phyloP scores from a whole-genome alignment of 1,140 invertebrate genomes.

The Thaumetopoea pityocampa region DNA sequence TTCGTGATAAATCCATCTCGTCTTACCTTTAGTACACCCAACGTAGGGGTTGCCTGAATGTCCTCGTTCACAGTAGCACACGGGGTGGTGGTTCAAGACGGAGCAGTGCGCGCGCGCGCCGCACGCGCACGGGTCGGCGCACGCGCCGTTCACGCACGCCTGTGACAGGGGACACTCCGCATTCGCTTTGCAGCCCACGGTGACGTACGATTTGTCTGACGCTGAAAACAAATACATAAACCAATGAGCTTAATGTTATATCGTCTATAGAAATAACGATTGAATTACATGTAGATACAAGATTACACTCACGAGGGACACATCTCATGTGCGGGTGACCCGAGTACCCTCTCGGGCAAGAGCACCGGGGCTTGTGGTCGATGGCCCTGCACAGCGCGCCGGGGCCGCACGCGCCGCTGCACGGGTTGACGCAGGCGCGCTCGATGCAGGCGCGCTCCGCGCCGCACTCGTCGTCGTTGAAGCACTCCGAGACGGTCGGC shows the following conservation, averaged over 20 bases:
- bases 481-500: constrained; percentile 81
- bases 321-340: constrained; percentile 86
- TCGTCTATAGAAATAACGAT: constrained; percentile 8
- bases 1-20: constrained; percentile 9
- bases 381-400: constrained; percentile 88
- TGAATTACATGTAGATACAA: constrained; percentile 6
- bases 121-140: constrained; percentile 90
- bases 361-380: constrained; percentile 85
- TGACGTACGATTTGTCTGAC: constrained; percentile 66
- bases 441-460: constrained; percentile 85
- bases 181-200: constrained; percentile 85
- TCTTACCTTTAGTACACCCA: constrained; percentile 84
- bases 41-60: constrained; percentile 90
- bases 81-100: constrained; percentile 88
- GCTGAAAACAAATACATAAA: constrained; percentile 58
- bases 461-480: constrained; percentile 84
- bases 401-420: constrained; percentile 83
- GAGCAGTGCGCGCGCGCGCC: constrained; percentile 87
- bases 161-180: constrained; percentile 87
- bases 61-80: constrained; percentile 86
- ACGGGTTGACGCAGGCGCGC: constrained; percentile 87
- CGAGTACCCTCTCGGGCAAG: constrained; percentile 85
- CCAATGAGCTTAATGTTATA: no score
- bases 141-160: constrained; percentile 86
- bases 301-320: constrained; percentile 81